A percentile compares a stretch with the other conserved stretches of the same genome.
phyloP scores from a whole-genome alignment of 2,113 vertebrate species.

The Cebus imitator region DNA sequence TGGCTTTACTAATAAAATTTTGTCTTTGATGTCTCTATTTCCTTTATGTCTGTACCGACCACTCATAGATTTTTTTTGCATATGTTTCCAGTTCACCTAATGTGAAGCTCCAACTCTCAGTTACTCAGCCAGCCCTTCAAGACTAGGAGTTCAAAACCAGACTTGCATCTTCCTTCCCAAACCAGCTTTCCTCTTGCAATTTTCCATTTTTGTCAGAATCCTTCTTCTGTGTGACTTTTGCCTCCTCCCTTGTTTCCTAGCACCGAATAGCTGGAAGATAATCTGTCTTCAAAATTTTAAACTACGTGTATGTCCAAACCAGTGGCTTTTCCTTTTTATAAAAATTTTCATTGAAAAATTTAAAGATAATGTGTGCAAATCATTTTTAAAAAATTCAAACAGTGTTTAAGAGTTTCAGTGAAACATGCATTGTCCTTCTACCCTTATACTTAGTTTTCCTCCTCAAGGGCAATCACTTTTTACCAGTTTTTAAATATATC shows the following conservation, averaged over 20 bases:
- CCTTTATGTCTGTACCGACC: background rate
- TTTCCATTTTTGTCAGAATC: background rate
- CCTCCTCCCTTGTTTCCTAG: too few relatives aligned
- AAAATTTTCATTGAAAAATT: background rate
- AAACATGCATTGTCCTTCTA: background rate
- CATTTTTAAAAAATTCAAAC: background rate
- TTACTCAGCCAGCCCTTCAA: background rate
- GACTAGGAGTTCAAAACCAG: background rate
- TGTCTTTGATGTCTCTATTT: background rate
- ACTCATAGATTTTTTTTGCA: background rate
- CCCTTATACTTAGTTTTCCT: background rate
- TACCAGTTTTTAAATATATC: background rate
- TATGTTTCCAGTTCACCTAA: background rate
- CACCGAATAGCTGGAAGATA: background rate
- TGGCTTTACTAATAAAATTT: background rate
- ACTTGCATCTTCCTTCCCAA: background rate
- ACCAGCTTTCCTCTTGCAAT: background rate
- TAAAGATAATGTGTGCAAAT: background rate
- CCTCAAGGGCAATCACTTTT: background rate
- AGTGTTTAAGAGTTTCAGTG: background rate
- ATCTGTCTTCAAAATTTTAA: background rate
- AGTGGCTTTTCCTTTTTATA: background rate
- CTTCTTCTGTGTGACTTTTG: background rate
- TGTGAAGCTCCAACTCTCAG: background rate
- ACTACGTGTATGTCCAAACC: background rate